Base-by-base conservation (phyloP, 2,888 invertebrate species). In the Hirtodrosophila alboralis region DNA sequence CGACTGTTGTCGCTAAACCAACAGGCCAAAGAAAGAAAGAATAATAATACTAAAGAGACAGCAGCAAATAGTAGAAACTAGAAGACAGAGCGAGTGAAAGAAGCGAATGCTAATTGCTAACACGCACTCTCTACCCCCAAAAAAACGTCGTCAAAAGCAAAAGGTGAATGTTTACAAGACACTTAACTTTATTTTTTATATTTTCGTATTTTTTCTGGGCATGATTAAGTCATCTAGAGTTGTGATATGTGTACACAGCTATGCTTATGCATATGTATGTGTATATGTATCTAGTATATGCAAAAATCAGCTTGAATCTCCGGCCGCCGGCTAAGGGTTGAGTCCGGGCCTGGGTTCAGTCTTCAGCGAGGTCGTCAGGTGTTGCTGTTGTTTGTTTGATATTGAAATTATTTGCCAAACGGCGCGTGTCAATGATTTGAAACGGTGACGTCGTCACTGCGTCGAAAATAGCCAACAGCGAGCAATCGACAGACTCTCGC, bases 141-240 rank as follows among this genome's bases (percentile, higher is more conserved):
- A 61, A 48, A 51, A 59, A 49, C 65, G 84, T 87, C 86, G 87
- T 87, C 72, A 71, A 65, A 75, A 87, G 73, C 75, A 87, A 85
- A 68, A 86, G 87, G 86, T 76, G 79, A 78, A 81, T 84, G 70
- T 62, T 73, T 63, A 49, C 38, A 56, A 54, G 48, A 33, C 57
- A 63, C 58, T 60, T 57, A 48, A 31, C 23, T 23, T 47, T 30
- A 44, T n/a, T n/a, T n/a, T n/a, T n/a, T n/a, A n/a, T n/a, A n/a
- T n/a, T n/a, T n/a, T n/a, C 49, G 27, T 36, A 23, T 9, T 3
- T 18, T n/a, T 18, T 4, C 21, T 23, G 7, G 33, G 28, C 30
- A 45, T 45, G 85, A 85, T 84, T 84, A 86, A 85, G 80, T 84
- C 84, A 86, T 84, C 85, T 68, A 12, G 21, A n/a, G n/a, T n/a